Conservation (phyloP, 2,113 vertebrate genomes). For the Chlorodrepanis virens region DNA sequence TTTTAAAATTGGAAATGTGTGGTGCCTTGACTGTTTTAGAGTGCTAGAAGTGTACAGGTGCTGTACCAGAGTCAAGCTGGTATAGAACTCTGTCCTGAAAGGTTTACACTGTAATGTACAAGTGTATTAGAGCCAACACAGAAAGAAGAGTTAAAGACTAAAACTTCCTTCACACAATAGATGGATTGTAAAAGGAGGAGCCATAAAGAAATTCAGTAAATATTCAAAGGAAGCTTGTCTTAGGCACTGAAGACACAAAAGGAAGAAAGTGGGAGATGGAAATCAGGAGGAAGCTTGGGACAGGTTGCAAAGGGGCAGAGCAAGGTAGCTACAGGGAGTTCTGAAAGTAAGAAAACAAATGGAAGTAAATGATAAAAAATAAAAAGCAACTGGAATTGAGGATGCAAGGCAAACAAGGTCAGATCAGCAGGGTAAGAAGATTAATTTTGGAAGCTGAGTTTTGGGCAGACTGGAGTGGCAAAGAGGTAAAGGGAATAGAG, state of each 20-base stretch:
- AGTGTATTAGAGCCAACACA: neutral
- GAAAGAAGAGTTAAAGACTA: neutral
- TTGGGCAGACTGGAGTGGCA: slow-evolving; percentile 8
- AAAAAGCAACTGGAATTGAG: neutral
- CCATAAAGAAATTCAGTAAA: neutral
- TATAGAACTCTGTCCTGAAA: slow-evolving; percentile 21
- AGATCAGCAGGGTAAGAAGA: slow-evolving; percentile 1
- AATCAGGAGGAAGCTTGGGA: neutral
- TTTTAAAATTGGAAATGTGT: neutral
- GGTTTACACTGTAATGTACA: neutral
- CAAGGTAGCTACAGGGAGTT: neutral
- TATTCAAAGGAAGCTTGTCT: slow-evolving; percentile 7
- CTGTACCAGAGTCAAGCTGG: neutral
- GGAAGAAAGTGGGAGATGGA: neutral
- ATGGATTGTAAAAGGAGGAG: neutral
- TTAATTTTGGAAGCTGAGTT: slow-evolving; percentile 21
- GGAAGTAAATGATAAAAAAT: neutral
- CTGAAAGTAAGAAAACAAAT: slow-evolving; percentile 8
- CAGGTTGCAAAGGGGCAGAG: neutral
- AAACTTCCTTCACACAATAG: neutral
- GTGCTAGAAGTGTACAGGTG: neutral
- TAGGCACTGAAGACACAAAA: neutral
- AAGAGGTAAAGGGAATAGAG: slow-evolving; percentile 43
- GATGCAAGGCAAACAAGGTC: neutral
- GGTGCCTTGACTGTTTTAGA: neutral